These are phyloP conservation scores for Cassiopea andromeda DNA, from an alignment of 30 jellyfish, hydroid and myxozoan species.

Conservation along the genomic window DNA sequence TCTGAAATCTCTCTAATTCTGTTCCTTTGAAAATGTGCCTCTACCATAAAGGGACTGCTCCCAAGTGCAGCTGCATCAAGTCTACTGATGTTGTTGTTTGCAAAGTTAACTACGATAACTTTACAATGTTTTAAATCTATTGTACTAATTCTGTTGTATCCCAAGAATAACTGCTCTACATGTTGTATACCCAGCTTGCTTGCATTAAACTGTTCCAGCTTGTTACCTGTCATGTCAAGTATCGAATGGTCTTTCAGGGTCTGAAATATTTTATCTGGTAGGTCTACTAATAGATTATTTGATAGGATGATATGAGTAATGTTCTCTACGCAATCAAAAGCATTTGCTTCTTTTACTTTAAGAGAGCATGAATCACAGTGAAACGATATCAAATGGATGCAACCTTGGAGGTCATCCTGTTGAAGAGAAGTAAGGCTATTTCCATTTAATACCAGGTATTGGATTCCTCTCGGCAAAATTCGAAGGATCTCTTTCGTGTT, in stretches of 20 bases:
- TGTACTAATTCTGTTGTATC: background rate
- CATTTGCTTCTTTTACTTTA: background rate
- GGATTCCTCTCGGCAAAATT: slow-evolving; percentile 15
- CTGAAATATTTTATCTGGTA: slow-evolving; percentile 11
- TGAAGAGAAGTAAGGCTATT: slow-evolving; percentile 3
- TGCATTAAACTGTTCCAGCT: background rate
- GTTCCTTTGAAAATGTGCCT: background rate
- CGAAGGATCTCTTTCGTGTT: background rate
- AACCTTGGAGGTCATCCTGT: slow-evolving; percentile 2
- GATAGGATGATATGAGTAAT: background rate
- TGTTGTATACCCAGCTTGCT: background rate
- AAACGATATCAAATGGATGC: background rate
- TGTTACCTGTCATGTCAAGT: background rate
- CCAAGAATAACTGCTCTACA: background rate
- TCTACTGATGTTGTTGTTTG: background rate
- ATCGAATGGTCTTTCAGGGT: background rate
- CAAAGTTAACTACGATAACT: background rate
- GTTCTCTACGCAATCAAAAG: slow-evolving; percentile 1
- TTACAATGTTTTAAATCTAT: background rate
- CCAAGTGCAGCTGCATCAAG: background rate
- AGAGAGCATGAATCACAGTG: background rate
- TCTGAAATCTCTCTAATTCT: background rate
- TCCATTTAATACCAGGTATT: background rate
- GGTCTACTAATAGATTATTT: background rate
- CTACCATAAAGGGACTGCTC: background rate